Percentiles rank a stretch among this genome's conserved stretches.
These are phyloP conservation scores for Cheilosia variabilis DNA, from an alignment of 2,888 invertebrate species.

Conservation along the genomic window DNA sequence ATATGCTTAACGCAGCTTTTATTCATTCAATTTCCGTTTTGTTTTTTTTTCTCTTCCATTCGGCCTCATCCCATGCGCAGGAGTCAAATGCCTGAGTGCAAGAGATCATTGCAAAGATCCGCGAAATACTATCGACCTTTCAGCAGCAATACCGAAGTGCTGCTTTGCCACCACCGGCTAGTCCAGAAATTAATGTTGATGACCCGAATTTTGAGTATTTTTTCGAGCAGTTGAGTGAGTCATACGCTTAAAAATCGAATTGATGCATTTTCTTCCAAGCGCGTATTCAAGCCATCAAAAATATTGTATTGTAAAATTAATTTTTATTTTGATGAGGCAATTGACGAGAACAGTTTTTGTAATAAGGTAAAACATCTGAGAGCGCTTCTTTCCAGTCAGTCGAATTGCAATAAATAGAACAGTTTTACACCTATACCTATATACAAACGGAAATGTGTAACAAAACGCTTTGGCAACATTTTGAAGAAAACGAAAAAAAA, in stretches of 20 bases:
- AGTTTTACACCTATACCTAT: conserved; percentile 45
- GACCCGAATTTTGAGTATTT: conserved; percentile 74
- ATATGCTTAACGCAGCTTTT: conserved; percentile 63
- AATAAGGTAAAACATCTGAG: conserved; percentile 18
- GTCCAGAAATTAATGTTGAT: conserved; percentile 81
- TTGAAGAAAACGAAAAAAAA: conserved; percentile 58
- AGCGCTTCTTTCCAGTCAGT: conserved; percentile 49
- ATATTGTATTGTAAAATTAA: conserved; percentile 28
- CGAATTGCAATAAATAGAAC: conserved; percentile 46
- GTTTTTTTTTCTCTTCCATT: conserved; percentile 73
- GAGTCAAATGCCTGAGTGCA: conserved; percentile 96
- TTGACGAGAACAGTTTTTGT: conserved; percentile 12
- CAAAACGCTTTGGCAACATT: conserved; percentile 54
- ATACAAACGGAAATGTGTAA: conserved; percentile 35
- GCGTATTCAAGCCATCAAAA: conserved; percentile 44
- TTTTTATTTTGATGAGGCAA: conserved; percentile 23
- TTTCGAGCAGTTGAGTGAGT: conserved; percentile 74
- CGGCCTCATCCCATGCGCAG: conserved; percentile 81
- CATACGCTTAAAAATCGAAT: conserved; percentile 66
- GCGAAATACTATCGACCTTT: conserved; percentile 90
- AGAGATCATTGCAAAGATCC: conserved; percentile 93
- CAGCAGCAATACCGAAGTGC: conserved; percentile 85
- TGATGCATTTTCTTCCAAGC: conserved; percentile 61
- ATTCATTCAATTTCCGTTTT: conserved; percentile 59
- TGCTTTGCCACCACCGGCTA: conserved; percentile 82